These are phyloP conservation scores for Melipona quadrifasciata DNA, from an alignment of 1,140 invertebrate species.

Conservation along the genomic window DNA sequence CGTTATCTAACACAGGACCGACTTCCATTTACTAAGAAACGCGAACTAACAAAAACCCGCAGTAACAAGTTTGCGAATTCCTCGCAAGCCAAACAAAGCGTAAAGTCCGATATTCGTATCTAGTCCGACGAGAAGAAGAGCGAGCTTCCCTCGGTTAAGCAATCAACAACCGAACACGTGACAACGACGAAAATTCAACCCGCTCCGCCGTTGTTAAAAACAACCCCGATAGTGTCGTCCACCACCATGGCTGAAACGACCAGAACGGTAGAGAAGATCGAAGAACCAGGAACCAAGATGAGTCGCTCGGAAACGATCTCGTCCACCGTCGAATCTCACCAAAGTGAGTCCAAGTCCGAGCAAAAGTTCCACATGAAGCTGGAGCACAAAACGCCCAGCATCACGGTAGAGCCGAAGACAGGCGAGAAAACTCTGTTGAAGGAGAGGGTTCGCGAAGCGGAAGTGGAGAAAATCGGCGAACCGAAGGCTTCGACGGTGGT, in stretches of 20 bases:
- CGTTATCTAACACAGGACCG: background rate
- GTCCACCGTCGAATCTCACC: slow-evolving; percentile 77
- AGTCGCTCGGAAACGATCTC: slow-evolving; percentile 78
- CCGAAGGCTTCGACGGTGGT: slow-evolving; percentile 40
- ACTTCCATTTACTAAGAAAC: background rate
- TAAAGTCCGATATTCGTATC: slow-evolving; percentile 49
- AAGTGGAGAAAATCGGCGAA: slow-evolving; percentile 37
- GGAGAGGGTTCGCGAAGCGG: slow-evolving; percentile 50
- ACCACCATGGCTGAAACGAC: slow-evolving; percentile 65
- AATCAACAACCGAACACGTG: slow-evolving; percentile 73
- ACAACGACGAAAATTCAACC: slow-evolving; percentile 77
- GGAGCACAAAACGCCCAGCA: slow-evolving; percentile 77
- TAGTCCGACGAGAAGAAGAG: slow-evolving; percentile 75
- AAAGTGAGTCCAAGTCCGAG: slow-evolving; percentile 79
- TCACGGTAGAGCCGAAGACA: slow-evolving; percentile 64
- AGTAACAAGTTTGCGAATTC: background rate
- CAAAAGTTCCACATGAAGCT: slow-evolving; percentile 81
- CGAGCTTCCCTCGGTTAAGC: slow-evolving; percentile 75
- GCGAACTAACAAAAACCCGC: background rate
- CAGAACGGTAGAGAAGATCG: slow-evolving; percentile 69
- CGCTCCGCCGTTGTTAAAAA: slow-evolving; percentile 72
- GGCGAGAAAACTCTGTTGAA: slow-evolving; percentile 64
- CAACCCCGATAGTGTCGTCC: slow-evolving; percentile 50
- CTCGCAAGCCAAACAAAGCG: background rate
- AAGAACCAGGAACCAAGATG: slow-evolving; percentile 66